Percentiles rank a stretch among this genome's conserved stretches.
These are phyloP conservation scores for Listronotus bonariensis DNA, from an alignment of 1,140 invertebrate genomes.

Conservation along the genomic window DNA sequence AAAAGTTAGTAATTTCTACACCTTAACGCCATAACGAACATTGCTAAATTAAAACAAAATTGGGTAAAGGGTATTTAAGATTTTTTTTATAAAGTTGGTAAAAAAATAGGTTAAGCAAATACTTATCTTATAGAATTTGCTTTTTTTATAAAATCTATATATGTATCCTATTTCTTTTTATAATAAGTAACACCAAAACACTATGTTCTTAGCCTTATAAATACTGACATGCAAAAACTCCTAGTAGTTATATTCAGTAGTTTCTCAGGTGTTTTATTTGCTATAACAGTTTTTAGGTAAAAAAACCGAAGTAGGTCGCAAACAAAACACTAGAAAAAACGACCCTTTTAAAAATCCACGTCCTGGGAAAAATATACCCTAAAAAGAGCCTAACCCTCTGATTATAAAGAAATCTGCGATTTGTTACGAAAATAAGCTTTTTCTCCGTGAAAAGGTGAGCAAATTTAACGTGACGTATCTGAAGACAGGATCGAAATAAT, in stretches of 20 bases:
- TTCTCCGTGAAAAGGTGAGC: not conserved
- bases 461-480: conserved; percentile 7
- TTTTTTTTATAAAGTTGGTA: no score
- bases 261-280: conserved; percentile 5
- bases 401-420: not conserved
- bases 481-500: conserved; percentile 10
- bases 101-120: no score
- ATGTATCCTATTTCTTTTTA: no score
- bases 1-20: no score
- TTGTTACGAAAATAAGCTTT: conserved; percentile 5
- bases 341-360: not conserved
- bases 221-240: conserved; percentile 1
- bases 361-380: conserved; percentile 9
- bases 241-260: not conserved
- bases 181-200: no score
- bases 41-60: no score
- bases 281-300: conserved; percentile 9
- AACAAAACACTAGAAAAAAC: conserved; percentile 3
- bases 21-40: no score
- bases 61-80: no score
- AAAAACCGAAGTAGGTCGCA: conserved; percentile 2
- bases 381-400: not conserved
- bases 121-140: no score
- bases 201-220: no score
- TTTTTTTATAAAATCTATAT: no score